phyloP scores from a whole-genome alignment of 2,113 vertebrate genomes.

The Cyphomyrus plagiostoma region DNA sequence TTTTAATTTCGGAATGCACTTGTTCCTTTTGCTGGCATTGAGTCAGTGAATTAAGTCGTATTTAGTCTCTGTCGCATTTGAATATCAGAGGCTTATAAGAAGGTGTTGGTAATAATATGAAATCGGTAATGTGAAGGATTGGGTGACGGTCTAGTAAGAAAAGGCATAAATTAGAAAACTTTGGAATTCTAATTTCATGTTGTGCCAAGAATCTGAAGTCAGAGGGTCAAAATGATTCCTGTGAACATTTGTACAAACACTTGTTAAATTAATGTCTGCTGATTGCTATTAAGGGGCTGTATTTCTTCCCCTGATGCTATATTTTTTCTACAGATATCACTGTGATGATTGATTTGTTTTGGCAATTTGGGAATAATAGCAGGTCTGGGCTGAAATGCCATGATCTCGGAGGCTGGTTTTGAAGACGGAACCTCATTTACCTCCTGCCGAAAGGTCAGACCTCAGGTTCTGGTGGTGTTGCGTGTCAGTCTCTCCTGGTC shows the following conservation, averaged over 20 bases:
- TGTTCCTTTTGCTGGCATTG: background rate
- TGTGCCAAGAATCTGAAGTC: background rate
- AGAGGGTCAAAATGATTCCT: background rate
- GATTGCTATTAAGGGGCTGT: background rate
- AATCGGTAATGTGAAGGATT: background rate
- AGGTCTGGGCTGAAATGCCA: background rate
- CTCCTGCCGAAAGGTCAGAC: background rate
- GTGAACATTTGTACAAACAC: background rate
- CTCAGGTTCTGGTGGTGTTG: background rate
- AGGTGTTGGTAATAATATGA: background rate
- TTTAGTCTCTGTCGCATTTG: background rate
- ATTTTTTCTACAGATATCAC: background rate
- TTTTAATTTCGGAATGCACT: background rate
- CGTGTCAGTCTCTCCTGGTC: background rate
- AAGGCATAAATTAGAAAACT: background rate
- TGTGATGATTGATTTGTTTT: background rate
- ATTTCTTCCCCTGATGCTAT: background rate
- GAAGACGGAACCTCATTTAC: background rate
- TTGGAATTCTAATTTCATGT: background rate
- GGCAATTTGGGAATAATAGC: background rate
- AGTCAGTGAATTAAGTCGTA: background rate
- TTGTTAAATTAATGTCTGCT: background rate
- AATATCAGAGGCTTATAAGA: background rate
- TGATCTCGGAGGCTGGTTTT: background rate
- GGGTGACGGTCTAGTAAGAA: background rate